phyloP scores from a whole-genome alignment of 2,113 vertebrate species.

The Enhydra lutris region DNA sequence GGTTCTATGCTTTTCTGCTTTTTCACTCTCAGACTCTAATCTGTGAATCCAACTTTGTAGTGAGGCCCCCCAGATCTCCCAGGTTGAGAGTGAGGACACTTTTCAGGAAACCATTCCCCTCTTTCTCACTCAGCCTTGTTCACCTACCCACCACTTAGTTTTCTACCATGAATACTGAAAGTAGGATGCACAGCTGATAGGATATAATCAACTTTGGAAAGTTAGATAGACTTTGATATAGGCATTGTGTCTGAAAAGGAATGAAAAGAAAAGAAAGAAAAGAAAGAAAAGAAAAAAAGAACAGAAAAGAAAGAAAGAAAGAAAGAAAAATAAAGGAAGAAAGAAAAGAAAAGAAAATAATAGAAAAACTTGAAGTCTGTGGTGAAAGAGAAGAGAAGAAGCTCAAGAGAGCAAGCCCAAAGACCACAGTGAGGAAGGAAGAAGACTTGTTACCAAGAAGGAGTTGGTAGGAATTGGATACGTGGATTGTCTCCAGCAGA shows the following conservation, averaged over 20 bases:
- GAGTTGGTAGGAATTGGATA: background rate
- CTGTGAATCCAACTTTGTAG: background rate
- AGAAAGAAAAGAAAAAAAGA: too few relatives aligned
- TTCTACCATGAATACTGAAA: background rate
- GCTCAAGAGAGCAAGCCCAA: background rate
- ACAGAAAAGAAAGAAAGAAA: background rate
- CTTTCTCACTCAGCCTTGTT: background rate
- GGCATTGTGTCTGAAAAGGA: background rate
- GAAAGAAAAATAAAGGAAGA: too few relatives aligned
- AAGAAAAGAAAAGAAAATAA: too few relatives aligned
- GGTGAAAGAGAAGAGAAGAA: background rate
- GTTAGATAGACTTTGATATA: background rate
- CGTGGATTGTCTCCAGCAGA: background rate
- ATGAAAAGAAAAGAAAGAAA: too few relatives aligned
- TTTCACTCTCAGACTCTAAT: background rate
- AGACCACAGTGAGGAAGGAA: background rate
- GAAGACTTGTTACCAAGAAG: background rate
- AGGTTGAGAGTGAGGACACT: background rate
- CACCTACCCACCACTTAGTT: background rate
- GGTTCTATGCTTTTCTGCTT: background rate
- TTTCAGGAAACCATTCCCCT: background rate
- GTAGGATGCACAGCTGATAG: background rate
- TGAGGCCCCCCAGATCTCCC: background rate
- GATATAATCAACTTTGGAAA: background rate
- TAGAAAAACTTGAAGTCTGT: background rate